These are phyloP conservation scores for Mimachlamys varia DNA, from an alignment of 2,888 invertebrate genomes.

Conservation along the genomic window DNA sequence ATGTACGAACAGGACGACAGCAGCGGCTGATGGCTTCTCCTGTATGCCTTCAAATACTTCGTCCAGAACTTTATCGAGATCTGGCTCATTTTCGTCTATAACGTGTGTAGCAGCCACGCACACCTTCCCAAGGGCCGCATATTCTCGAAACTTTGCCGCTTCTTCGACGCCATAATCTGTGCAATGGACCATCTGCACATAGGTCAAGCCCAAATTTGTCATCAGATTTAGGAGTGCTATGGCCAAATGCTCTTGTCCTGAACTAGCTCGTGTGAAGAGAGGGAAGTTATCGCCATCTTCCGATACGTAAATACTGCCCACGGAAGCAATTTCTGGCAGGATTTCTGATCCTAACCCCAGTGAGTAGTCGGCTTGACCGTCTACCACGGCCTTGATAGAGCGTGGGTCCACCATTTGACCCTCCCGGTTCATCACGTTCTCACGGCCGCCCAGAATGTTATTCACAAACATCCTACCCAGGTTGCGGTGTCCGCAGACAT, in stretches of 20 bases:
- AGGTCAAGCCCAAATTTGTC: constrained; percentile 79
- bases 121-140: constrained; percentile 54
- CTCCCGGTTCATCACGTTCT: constrained; percentile 55
- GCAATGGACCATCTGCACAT: constrained; percentile 76
- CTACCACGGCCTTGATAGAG: constrained; percentile 67
- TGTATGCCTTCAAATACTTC: constrained; percentile 60
- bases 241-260: constrained; percentile 65
- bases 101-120: constrained; percentile 67
- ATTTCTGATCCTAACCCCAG: constrained; percentile 83
- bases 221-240: constrained; percentile 77
- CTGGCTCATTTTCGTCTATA: constrained; percentile 44
- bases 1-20: constrained; percentile 65
- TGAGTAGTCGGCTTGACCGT: constrained; percentile 61
- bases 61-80: constrained; percentile 48
- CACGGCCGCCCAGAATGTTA: constrained; percentile 66
- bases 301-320: constrained; percentile 61
- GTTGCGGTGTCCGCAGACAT: constrained; percentile 67
- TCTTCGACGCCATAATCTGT: constrained; percentile 57
- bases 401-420: constrained; percentile 66
- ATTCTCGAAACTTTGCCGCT: constrained; percentile 50
- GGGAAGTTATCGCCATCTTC: constrained; percentile 59
- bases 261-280: constrained; percentile 69
- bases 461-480: constrained; percentile 65
- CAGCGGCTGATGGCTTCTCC: constrained; percentile 62
- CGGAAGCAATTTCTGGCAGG: constrained; percentile 82